phyloP scores from a whole-genome alignment of 2,113 vertebrate genomes.

The Amazona vittata region DNA sequence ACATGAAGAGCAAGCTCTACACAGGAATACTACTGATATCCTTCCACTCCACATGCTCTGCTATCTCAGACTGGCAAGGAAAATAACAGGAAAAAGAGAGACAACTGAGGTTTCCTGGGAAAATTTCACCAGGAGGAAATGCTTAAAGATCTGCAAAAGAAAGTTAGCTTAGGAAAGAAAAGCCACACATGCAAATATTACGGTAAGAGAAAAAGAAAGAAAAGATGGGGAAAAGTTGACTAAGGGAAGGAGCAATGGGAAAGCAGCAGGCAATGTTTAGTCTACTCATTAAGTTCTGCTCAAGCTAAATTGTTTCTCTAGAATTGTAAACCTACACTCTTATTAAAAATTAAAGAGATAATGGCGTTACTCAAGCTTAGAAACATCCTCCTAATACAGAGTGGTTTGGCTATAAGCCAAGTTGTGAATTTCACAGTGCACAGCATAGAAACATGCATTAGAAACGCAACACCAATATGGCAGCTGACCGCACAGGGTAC shows the following conservation, averaged over 20 bases:
- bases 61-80: not conserved
- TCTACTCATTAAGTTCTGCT: not conserved
- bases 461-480: not conserved
- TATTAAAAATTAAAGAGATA: not conserved
- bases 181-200: not conserved
- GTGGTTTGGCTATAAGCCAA: not conserved
- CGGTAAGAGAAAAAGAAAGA: conserved; percentile 2
- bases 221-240: not conserved
- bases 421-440: not conserved
- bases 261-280: not conserved
- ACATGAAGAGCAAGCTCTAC: not conserved
- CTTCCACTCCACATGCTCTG: conserved; percentile 23
- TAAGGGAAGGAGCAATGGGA: not conserved
- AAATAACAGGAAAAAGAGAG: not conserved
- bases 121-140: not conserved
- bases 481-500: not conserved
- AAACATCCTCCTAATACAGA: not conserved
- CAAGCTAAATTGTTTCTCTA: not conserved
- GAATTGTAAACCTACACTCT: not conserved
- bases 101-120: not conserved
- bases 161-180: conserved; percentile 14
- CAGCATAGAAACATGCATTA: not conserved
- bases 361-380: not conserved
- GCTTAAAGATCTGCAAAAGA: not conserved
- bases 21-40: not conserved